Conservation (phyloP, 2,113 vertebrate species). For the Indri indri region DNA sequence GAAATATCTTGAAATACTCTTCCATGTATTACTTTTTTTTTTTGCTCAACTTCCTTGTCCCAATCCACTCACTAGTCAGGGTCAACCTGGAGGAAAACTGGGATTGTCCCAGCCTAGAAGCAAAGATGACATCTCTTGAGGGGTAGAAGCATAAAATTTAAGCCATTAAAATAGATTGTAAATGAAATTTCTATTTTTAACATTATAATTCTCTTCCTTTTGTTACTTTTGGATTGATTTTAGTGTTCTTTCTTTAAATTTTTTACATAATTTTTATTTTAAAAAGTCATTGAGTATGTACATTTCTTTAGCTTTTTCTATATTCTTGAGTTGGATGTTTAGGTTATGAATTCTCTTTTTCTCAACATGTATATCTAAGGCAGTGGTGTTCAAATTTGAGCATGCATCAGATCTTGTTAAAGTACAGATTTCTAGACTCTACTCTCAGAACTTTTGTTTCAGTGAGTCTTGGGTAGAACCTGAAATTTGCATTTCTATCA, state of each 20-base stretch:
- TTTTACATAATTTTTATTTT: too few species aligned
- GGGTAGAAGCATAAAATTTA: neutral
- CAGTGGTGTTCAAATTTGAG: neutral
- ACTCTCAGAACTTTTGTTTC: neutral
- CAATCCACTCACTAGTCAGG: neutral
- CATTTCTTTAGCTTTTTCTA: neutral
- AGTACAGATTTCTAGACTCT: neutral
- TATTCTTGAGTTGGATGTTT: neutral
- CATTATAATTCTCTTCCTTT: neutral
- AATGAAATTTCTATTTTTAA: neutral
- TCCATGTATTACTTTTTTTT: neutral
- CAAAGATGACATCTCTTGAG: neutral
- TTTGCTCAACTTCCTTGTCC: neutral
- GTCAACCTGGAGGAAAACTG: neutral
- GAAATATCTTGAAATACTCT: neutral
- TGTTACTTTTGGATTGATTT: neutral
- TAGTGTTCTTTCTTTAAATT: neutral
- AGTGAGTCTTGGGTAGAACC: neutral
- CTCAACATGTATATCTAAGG: neutral
- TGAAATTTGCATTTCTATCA: neutral
- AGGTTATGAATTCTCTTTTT: neutral
- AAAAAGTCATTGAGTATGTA: too few species aligned
- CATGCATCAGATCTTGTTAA: neutral
- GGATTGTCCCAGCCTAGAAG: neutral
- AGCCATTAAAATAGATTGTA: neutral